These are phyloP conservation scores for Parthenolecanium corni DNA, from an alignment of 2,888 invertebrate species.

Conservation along the genomic window DNA sequence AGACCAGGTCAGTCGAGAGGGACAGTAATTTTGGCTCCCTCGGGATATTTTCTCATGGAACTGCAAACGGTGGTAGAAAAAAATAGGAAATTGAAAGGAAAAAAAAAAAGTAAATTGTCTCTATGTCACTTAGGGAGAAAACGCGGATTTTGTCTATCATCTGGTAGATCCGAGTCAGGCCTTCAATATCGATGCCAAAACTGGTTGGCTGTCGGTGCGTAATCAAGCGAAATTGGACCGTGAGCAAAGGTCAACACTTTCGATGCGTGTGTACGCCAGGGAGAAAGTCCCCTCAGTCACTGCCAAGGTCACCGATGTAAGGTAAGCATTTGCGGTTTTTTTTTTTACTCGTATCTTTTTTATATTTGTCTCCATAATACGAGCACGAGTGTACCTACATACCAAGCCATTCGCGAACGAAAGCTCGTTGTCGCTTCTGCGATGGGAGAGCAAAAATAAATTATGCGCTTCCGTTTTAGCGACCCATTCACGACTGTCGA, in stretches of 20 bases:
- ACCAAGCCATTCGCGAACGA: not conserved
- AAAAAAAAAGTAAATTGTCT: too few relatives aligned
- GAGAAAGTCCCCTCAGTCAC: constrained; percentile 62
- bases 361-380: too few relatives aligned
- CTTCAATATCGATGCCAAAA: constrained; percentile 63
- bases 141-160: constrained; percentile 70
- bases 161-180: constrained; percentile 62
- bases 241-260: constrained; percentile 58
- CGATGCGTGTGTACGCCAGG: constrained; percentile 64
- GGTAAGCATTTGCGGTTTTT: constrained; percentile 23
- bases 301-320: constrained; percentile 30
- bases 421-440: too few relatives aligned
- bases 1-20: constrained; percentile 51
- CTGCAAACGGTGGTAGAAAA: not conserved
- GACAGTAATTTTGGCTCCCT: not conserved
- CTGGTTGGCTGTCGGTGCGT: constrained; percentile 76
- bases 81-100: too few relatives aligned
- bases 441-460: not conserved
- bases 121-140: constrained; percentile 49
- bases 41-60: too few relatives aligned
- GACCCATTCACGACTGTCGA: constrained; percentile 58
- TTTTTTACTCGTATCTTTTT: too few relatives aligned
- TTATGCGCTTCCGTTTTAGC: constrained; percentile 30
- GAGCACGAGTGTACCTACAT: not conserved
- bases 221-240: constrained; percentile 63